Evolutionary conservation across 2,888 invertebrate species (phyloP).

Genomic region (Lepidochrysops patricia): DNA sequence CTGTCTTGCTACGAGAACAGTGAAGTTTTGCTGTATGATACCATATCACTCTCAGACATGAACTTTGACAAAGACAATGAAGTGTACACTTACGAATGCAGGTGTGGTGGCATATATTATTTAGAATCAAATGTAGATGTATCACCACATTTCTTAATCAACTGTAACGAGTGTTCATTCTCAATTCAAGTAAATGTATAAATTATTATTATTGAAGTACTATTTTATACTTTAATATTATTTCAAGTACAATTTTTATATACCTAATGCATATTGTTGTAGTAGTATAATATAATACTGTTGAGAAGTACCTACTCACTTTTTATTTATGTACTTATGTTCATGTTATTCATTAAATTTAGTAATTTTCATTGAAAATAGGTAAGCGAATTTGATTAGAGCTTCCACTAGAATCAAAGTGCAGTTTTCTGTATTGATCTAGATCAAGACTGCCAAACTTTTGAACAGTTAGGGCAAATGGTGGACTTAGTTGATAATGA

Average conservation of each 20-base stretch:
- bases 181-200: conserved; percentile 71
- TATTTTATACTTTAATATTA: no score
- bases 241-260: background rate
- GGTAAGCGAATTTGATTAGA: no score
- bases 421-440: no score
- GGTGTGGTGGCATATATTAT: conserved; percentile 79
- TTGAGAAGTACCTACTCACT: no score
- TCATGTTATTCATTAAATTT: no score
- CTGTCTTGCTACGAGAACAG: conserved; percentile 74
- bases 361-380: no score
- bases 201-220: conserved; percentile 8
- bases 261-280: background rate
- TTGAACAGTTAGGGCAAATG: no score
- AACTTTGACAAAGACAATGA: conserved; percentile 42
- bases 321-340: no score
- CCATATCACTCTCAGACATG: conserved; percentile 68
- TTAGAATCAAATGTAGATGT: conserved; percentile 39
- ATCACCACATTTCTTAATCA: conserved; percentile 62
- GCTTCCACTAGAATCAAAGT: no score
- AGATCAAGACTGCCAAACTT: no score
- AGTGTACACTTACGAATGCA: conserved; percentile 73
- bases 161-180: conserved; percentile 85
- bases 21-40: conserved; percentile 75
- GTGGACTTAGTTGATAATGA: no score
- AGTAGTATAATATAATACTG: no score